Percentiles rank a stretch among this genome's conserved stretches.
Conservation (phyloP, 2,888 invertebrate species). For the Hydriomena furcata region DNA sequence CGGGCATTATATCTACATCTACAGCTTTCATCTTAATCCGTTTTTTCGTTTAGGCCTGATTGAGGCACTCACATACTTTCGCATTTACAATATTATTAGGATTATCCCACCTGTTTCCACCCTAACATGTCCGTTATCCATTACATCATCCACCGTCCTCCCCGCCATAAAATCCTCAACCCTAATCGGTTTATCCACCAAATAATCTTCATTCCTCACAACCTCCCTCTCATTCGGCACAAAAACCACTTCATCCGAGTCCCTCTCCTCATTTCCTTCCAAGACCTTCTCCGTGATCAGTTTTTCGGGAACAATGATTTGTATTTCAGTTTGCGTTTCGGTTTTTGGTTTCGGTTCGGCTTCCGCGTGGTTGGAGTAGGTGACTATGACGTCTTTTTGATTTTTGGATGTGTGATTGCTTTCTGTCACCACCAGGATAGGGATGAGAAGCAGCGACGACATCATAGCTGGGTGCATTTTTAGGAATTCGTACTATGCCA, state of each 20-base stretch:
- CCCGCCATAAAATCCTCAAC: slow-evolving; percentile 39
- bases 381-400: slow-evolving; percentile 48
- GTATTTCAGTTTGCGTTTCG: slow-evolving; percentile 10
- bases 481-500: too few species aligned
- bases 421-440: slow-evolving; percentile 27
- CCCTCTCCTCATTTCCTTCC: neutral
- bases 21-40: too few species aligned
- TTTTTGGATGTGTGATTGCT: slow-evolving; percentile 38
- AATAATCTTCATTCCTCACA: slow-evolving; percentile 29
- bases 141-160: slow-evolving; percentile 41
- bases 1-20: too few species aligned
- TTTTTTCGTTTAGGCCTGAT: too few species aligned
- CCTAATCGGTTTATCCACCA: slow-evolving; percentile 27
- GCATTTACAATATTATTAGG: too few species aligned
- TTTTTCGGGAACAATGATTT: slow-evolving; percentile 6
- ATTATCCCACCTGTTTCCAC: slow-evolving; percentile 42
- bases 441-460: slow-evolving; percentile 30
- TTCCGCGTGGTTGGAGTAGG: slow-evolving; percentile 51
- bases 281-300: neutral
- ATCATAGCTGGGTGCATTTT: slow-evolving; percentile 13
- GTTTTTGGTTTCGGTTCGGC: slow-evolving; percentile 16
- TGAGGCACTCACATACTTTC: too few species aligned
- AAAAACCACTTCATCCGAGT: slow-evolving; percentile 50
- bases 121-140: slow-evolving; percentile 34
- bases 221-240: slow-evolving; percentile 52